Percentiles rank a stretch among this genome's conserved stretches.
These are phyloP conservation scores for Craniophora ligustri DNA, from an alignment of 2,888 invertebrate species.

Conservation along the genomic window DNA sequence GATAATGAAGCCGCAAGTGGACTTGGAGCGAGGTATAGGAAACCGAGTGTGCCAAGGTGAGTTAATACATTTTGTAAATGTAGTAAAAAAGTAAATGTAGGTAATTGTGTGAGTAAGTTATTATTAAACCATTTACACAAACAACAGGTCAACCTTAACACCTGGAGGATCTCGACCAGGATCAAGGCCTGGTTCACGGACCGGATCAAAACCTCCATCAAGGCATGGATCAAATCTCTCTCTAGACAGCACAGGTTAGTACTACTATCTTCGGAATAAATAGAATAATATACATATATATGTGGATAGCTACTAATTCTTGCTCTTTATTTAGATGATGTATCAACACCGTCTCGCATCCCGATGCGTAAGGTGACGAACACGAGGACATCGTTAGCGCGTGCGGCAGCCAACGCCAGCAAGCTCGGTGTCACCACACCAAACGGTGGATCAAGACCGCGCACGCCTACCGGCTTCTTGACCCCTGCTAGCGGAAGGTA, in stretches of 20 bases:
- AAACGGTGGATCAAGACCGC: slow-evolving; percentile 90
- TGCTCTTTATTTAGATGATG: slow-evolving; percentile 88
- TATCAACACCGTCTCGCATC: slow-evolving; percentile 93
- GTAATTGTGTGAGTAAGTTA: too few species aligned
- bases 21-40: slow-evolving; percentile 91
- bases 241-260: slow-evolving; percentile 94
- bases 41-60: slow-evolving; percentile 89
- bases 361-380: slow-evolving; percentile 92
- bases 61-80: neutral
- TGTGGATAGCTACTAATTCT: too few species aligned
- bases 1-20: slow-evolving; percentile 95
- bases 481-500: slow-evolving; percentile 94
- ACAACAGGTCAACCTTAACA: slow-evolving; percentile 91
- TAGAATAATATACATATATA: too few species aligned
- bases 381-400: slow-evolving; percentile 84
- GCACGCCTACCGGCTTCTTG: slow-evolving; percentile 93
- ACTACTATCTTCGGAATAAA: too few species aligned
- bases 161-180: slow-evolving; percentile 95
- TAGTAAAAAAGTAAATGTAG: too few species aligned
- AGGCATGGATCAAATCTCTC: slow-evolving; percentile 97
- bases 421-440: slow-evolving; percentile 88
- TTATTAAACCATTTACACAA: too few species aligned
- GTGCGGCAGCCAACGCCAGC: slow-evolving; percentile 89
- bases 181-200: slow-evolving; percentile 94
- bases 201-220: slow-evolving; percentile 97